A percentile compares a stretch with the other conserved stretches of the same genome.
These are phyloP conservation scores for Diplogasteroides magnus DNA, from an alignment of 1,140 invertebrate species.

Conservation along the genomic window DNA sequence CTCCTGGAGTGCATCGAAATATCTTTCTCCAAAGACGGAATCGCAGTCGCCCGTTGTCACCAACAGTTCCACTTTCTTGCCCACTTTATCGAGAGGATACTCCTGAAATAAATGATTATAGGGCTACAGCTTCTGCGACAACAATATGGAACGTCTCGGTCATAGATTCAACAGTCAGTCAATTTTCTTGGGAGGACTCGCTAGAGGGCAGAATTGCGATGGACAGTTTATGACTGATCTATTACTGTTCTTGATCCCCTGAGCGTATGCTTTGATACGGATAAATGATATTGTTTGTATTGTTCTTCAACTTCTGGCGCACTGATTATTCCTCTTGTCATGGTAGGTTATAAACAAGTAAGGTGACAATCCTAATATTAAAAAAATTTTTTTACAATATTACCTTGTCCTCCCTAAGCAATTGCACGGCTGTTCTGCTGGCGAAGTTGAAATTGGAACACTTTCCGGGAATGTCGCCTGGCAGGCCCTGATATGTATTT, in stretches of 20 bases:
- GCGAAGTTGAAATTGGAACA: conserved; percentile 43
- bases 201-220: no score
- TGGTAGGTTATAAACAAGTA: background rate
- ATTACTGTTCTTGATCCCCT: no score
- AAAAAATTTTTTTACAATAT: background rate
- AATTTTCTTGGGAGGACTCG: no score
- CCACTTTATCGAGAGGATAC: conserved; percentile 22
- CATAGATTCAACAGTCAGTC: no score
- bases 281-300: no score
- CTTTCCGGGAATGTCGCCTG: conserved; percentile 37
- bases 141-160: no score
- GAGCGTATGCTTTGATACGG: no score
- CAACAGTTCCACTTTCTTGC: conserved; percentile 25
- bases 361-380: background rate
- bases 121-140: no score
- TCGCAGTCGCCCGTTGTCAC: conserved; percentile 43
- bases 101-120: conserved; percentile 9
- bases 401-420: conserved; percentile 26
- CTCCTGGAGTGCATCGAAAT: conserved; percentile 40
- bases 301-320: no score
- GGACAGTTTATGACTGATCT: no score
- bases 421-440: conserved; percentile 27
- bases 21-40: conserved; percentile 34
- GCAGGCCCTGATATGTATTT: background rate
- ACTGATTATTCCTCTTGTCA: no score